Conservation (phyloP, 2,888 invertebrate genomes). For the Machimus rusticus region DNA sequence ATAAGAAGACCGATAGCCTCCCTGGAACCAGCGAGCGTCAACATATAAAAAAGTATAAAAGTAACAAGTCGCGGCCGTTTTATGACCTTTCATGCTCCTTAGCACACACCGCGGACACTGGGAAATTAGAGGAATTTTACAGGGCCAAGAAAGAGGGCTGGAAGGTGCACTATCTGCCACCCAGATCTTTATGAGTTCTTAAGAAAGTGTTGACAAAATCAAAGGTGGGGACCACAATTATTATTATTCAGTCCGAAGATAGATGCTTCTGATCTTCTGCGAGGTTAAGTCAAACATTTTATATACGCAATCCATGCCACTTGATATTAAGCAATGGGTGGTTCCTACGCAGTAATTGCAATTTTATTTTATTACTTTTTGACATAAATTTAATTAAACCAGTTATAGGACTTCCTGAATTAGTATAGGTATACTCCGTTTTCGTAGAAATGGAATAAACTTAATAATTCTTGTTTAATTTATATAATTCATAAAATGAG, state of each 20-base stretch:
- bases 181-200: slow-evolving; percentile 31
- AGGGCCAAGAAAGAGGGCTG: background rate
- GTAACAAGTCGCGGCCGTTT: slow-evolving; percentile 3
- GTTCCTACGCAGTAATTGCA: background rate
- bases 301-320: background rate
- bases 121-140: slow-evolving; percentile 23
- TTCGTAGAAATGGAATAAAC: no score
- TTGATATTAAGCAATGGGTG: background rate
- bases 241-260: background rate
- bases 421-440: no score
- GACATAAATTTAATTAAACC: no score
- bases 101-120: slow-evolving; percentile 15
- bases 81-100: slow-evolving; percentile 22
- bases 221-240: background rate
- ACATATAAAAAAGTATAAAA: background rate
- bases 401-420: no score
- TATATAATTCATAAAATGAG: no score
- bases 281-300: background rate
- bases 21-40: background rate
- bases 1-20: slow-evolving; percentile 22
- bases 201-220: slow-evolving; percentile 31
- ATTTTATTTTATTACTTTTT: no score
- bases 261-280: background rate
- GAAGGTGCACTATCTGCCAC: background rate
- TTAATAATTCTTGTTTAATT: no score